Percentiles rank a stretch among this genome's conserved stretches.
Evolutionary conservation across 2,113 vertebrate species (phyloP).

Genomic region (Actinemys pallida): DNA sequence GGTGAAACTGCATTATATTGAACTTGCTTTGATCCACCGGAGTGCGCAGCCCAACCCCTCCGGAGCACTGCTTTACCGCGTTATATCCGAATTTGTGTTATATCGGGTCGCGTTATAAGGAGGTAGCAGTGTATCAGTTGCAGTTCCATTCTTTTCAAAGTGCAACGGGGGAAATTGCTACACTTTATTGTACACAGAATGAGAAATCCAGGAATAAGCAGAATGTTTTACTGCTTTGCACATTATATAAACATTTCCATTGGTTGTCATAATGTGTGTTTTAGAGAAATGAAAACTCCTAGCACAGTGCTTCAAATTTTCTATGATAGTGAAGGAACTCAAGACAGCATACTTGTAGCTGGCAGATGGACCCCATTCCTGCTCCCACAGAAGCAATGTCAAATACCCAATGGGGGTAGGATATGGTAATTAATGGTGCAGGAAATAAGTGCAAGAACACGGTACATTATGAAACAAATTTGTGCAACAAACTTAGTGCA

Average conservation of each 20-base stretch:
- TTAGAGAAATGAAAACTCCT: neutral
- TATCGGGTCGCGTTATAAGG: too few relatives aligned
- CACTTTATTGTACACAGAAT: neutral
- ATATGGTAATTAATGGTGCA: accelerated
- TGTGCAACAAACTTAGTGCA: neutral
- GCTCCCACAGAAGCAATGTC: neutral
- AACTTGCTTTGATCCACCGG: too few relatives aligned
- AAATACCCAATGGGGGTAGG: accelerated
- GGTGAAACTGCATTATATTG: too few relatives aligned
- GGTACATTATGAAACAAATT: neutral
- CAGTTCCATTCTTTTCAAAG: neutral
- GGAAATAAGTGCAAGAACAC: neutral
- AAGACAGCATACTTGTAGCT: neutral
- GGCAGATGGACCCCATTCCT: neutral
- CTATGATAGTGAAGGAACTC: neutral
- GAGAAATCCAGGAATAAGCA: neutral
- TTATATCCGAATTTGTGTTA: too few relatives aligned
- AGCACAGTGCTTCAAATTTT: accelerated
- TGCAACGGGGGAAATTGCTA: neutral
- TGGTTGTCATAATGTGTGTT: neutral
- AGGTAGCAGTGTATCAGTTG: neutral
- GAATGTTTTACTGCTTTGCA: neutral
- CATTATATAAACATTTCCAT: neutral
- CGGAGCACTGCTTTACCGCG: too few relatives aligned
- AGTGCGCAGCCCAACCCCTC: too few relatives aligned